Base-by-base conservation (phyloP, 2,797 vertebrate species). In the Champsocephalus gunnari region DNA sequence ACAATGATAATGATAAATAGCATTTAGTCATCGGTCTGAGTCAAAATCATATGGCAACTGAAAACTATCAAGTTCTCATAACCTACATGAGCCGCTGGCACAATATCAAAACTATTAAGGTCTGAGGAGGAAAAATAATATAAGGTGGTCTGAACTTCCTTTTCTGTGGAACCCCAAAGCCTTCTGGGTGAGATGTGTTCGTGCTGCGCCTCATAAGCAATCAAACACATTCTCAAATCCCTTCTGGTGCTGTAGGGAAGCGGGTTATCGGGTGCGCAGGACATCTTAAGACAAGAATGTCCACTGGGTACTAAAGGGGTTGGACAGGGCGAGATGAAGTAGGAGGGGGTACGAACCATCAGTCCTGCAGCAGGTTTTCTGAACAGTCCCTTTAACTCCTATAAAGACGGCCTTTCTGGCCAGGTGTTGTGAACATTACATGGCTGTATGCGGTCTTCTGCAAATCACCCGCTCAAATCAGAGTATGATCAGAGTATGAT, bases 41-140 rank as follows among this genome's bases (percentile, higher is more conserved):
- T 41, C 47, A 43, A 38, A 64, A 81, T 83, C 67, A 79, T 60
- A 84, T 82, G 75, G 78, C 78, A 73, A 75, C 81, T 78, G 73
- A 60, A 17, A 72, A 83, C 79, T 91, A 8, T 6, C 67, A 47
- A 51, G 80, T 91, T 87, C 89, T 87, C 73, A 87, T 50, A 89
- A 92, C 80, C 77, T 85, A 75, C n/a, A 70, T 83, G 86, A 82
- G 81, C 88, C 75, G 43, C 34, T 47, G 72, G 81, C 71, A 64
- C 79, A 75, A 81, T 84, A 78, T 72, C 73, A 82, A 85, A 85
- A 77, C 92, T 90, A 92, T 94, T 94, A 93, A 84, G 68, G 77
- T 83, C 79, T 71, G 67, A 3, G 71, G 78, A 83, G 70, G 81
- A 87, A 88, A 67, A 80, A 58, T 75, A 90, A 88, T 83, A 87